phyloP scores from a whole-genome alignment of 1,140 invertebrate species.

The Acromyrmex charruanus region DNA sequence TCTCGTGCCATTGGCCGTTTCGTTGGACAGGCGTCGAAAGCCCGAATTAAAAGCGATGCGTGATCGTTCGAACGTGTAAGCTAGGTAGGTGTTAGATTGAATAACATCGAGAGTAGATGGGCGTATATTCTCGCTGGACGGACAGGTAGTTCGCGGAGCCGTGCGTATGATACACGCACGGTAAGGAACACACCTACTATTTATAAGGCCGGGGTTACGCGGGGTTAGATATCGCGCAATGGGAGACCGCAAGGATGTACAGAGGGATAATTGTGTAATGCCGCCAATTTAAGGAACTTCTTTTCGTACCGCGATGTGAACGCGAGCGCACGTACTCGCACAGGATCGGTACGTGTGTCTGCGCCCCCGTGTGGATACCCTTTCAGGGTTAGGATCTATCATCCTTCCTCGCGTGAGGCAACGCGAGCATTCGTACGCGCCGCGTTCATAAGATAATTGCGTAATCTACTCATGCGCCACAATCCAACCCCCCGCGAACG shows the following conservation, averaged over 20 bases:
- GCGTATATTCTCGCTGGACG: neutral
- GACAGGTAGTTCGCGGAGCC: conserved; percentile 8
- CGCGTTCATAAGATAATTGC: conserved; percentile 83
- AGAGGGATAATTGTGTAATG: conserved; percentile 80
- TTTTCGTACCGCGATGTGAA: conserved; percentile 53
- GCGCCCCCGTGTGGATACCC: neutral
- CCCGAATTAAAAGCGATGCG: conserved; percentile 34
- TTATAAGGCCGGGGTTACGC: conserved; percentile 70
- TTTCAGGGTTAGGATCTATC: conserved; percentile 59
- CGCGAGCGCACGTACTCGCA: neutral
- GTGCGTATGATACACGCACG: conserved; percentile 57
- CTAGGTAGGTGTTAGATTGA: conserved; percentile 39
- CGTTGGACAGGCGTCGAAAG: neutral
- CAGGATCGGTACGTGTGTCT: conserved; percentile 14
- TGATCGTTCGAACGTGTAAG: conserved; percentile 8
- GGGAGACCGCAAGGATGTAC: conserved; percentile 24
- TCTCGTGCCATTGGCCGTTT: neutral
- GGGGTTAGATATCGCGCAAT: conserved; percentile 63
- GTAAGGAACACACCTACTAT: conserved; percentile 49
- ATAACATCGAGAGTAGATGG: conserved; percentile 16
- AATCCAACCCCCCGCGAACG: conserved; percentile 78
- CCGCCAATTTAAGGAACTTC: conserved; percentile 75
- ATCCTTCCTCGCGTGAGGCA: conserved; percentile 69
- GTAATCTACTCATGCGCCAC: conserved; percentile 80
- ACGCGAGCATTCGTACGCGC: conserved; percentile 75